Base-by-base conservation (phyloP, 2,113 vertebrate species). In the Vidua macroura region DNA sequence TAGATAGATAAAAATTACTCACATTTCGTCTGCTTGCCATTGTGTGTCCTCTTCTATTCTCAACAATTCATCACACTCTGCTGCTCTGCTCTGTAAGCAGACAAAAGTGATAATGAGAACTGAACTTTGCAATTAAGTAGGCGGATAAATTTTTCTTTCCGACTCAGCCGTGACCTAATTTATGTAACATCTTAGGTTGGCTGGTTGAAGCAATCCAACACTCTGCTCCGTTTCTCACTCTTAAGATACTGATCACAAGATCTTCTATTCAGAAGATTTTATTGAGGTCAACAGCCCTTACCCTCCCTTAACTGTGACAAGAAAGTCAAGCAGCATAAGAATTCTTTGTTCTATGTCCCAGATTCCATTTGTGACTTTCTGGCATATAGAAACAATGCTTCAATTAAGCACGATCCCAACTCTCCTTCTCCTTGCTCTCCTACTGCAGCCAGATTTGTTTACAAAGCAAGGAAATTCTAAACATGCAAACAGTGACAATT, bases 11-110 rank as follows among this genome's bases (percentile, higher is more conserved):
- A 93, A 59, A 22, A 60, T 87, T 88, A 98, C 98, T 97, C 93
- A 99, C 99, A 95, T 96, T 89, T 97, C 98, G 25, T 98, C 98
- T 3, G 97, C 67, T 22, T 94, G 96, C 99, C 99, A 99, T 94
- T 98, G 98, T 0, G 95, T 21, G 46, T 99, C 99, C 97, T 99
- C 99, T 95, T 99, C 99, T 98, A 99, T 99, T 97, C 98, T 98
- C 80, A 99, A 83, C 4, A 99, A 98, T 83, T 99, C 99, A 90
- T 99, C 98, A 74, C 98, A 99, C 90, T 98, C 98, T 44, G 97
- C 97, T 51, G 97, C 89, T 94, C 98, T 98, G 74, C 98, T 98
- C 99, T 99, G 95, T 43, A 80, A 58, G 93, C 33, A 96, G 82
- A 83, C 59, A 96, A 49, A 75, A 88, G 0, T 2, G 52, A 59